A percentile compares a stretch with the other conserved stretches of the same genome.
Conservation (phyloP, 2,113 vertebrate genomes). For the Xyrauchen texanus region DNA sequence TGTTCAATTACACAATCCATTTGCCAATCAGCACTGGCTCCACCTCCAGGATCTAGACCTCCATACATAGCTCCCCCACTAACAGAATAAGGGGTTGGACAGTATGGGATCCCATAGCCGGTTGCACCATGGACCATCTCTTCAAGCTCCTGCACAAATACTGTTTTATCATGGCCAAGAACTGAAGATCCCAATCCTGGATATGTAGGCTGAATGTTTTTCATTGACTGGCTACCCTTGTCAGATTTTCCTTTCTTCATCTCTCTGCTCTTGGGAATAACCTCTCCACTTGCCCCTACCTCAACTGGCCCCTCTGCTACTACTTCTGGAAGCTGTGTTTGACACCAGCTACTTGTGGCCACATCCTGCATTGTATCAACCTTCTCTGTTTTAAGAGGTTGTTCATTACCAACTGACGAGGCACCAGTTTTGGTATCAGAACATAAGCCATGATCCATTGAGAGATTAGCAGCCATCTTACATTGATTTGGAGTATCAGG, state of each 20-base stretch:
- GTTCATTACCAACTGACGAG: constrained; percentile 55
- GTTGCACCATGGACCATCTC: constrained; percentile 57
- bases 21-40: constrained; percentile 73
- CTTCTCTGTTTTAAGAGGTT: constrained; percentile 44
- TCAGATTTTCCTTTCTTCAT: constrained; percentile 59
- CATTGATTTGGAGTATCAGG: constrained; percentile 65
- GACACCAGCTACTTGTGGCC: constrained; percentile 72
- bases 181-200: constrained; percentile 65
- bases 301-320: constrained; percentile 70
- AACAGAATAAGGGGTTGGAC: constrained; percentile 62
- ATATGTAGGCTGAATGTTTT: constrained; percentile 63
- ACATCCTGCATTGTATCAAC: constrained; percentile 54
- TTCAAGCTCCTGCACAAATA: constrained; percentile 59
- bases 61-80: constrained; percentile 66
- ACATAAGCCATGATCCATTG: constrained; percentile 47
- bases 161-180: constrained; percentile 65
- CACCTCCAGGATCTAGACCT: constrained; percentile 62
- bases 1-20: constrained; percentile 82
- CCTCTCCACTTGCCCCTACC: constrained; percentile 58
- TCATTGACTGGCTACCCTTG: constrained; percentile 45
- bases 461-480: constrained; percentile 69
- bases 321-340: constrained; percentile 76
- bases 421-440: constrained; percentile 26
- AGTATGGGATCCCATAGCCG: constrained; percentile 65
- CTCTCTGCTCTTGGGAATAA: constrained; percentile 57